Percentiles rank a stretch among this genome's conserved stretches.
Conservation (phyloP, 2,888 invertebrate genomes). For the Nomada hirtipes region DNA sequence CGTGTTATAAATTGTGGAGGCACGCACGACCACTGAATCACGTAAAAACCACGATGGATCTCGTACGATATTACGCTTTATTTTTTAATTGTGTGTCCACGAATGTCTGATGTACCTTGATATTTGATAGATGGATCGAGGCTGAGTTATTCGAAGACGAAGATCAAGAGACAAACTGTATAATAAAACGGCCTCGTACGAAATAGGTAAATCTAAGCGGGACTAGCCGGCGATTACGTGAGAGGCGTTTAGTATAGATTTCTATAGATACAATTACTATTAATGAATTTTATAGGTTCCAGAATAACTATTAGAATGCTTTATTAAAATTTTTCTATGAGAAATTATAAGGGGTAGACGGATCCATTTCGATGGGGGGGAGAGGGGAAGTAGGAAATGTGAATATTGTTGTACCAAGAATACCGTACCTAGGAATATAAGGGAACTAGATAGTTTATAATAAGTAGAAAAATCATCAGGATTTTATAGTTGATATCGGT, state of each 20-base stretch:
- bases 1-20: constrained; percentile 26
- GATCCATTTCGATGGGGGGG: no score
- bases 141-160: constrained; percentile 38
- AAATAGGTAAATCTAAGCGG: not conserved
- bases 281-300: constrained; percentile 1
- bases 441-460: not conserved
- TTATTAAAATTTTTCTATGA: constrained; percentile 6
- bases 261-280: not conserved
- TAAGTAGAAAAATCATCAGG: not conserved
- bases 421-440: constrained; percentile 4
- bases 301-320: not conserved
- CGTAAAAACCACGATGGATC: constrained; percentile 31
- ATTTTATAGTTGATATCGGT: not conserved
- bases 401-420: not conserved
- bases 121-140: constrained; percentile 22
- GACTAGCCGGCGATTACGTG: not conserved
- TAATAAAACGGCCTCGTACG: no score
- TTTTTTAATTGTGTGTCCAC: constrained; percentile 30
- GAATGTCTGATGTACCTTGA: constrained; percentile 28
- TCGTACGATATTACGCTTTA: constrained; percentile 53
- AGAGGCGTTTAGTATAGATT: constrained; percentile 21
- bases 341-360: not conserved
- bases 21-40: constrained; percentile 50
- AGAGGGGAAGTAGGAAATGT: not conserved
- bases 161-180: not conserved